A percentile compares a stretch with the other conserved stretches of the same genome.
phyloP scores from a whole-genome alignment of 2,113 vertebrate genomes.

The Sceloporus tristichus region DNA sequence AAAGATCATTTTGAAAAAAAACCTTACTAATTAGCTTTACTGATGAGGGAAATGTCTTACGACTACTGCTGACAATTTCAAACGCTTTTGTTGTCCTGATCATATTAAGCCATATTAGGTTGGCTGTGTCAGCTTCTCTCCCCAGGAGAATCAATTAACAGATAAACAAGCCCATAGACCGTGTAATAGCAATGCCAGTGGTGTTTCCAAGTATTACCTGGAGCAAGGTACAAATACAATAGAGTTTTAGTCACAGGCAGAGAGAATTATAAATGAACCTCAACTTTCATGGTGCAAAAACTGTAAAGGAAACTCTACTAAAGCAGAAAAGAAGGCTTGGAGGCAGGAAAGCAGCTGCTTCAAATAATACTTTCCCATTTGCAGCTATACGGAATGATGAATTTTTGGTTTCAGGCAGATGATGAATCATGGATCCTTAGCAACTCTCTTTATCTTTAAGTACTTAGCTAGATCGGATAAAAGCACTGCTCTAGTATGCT shows the following conservation, averaged over 20 bases:
- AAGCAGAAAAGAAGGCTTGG: slow-evolving; percentile 47
- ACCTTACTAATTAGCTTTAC: slow-evolving; percentile 44
- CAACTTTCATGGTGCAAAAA: slow-evolving; percentile 53
- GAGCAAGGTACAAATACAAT: slow-evolving; percentile 82
- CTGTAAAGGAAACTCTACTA: slow-evolving; percentile 46
- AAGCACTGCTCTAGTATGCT: slow-evolving; percentile 58
- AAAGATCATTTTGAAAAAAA: slow-evolving; percentile 6
- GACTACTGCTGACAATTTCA: slow-evolving; percentile 54
- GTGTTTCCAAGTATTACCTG: slow-evolving; percentile 83
- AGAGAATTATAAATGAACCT: slow-evolving; percentile 72
- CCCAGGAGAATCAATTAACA: slow-evolving; percentile 89
- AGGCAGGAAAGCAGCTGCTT: slow-evolving; percentile 59
- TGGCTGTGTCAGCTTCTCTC: slow-evolving; percentile 80
- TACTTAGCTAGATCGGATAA: slow-evolving; percentile 57
- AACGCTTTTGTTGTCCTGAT: slow-evolving; percentile 59
- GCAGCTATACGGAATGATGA: slow-evolving; percentile 48
- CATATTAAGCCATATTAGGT: slow-evolving; percentile 72
- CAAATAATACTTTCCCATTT: slow-evolving; percentile 68
- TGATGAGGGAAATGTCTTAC: slow-evolving; percentile 47
- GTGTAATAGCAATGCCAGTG: slow-evolving; percentile 75
- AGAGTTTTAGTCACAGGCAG: slow-evolving; percentile 74
- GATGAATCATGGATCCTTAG: slow-evolving; percentile 53
- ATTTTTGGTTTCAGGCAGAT: slow-evolving; percentile 51
- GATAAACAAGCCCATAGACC: slow-evolving; percentile 83
- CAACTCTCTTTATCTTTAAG: slow-evolving; percentile 50